Evolutionary conservation across 2,888 invertebrate genomes (phyloP), one percentile per base, ranked within the genome.

Genomic region (Meganola albula): DNA sequence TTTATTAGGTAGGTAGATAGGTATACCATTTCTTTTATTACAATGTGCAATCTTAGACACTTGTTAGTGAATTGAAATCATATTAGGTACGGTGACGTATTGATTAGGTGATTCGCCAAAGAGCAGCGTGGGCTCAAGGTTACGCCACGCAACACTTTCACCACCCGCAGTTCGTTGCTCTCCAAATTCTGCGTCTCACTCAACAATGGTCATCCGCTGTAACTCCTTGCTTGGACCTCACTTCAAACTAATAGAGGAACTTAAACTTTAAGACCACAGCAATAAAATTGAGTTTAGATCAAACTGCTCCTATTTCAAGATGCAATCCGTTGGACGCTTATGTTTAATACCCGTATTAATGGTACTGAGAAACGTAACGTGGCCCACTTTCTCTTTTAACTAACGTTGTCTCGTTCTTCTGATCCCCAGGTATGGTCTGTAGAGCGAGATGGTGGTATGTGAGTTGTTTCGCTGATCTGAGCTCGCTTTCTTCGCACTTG

Each of bases 331-430:
- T 75, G 72, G n/a, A 69, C 73, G 76, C 79, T 77, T 74, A 78
- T 79, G 82, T 83, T 77, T 83, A 78, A 77, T 78, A 82, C 75
- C 76, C 80, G 74, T 74, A 77, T 65, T 80, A 83, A 84, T 84
- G 74, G 77, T 74, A 80, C 66, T 72, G 75, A 74, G 82, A 77
- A 84, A 83, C 84, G 70, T 80, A 85, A 78, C 80, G 70, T 84
- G 84, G 82, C 85, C 84, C 84, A 84, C 85, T 85, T 85, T 85
- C 85, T 85, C 85, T 85, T 84, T 85, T 83, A 80, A 77, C 70
- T 74, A 65, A 66, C 59, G 64, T 64, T 53, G 74, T 83, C 79
- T 80, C 78, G 70, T 63, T 83, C 77, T 62, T 57, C 53, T 63
- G 53, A 53, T 51, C 48, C 40, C 44, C 38, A 34, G 45, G 48